These are phyloP conservation scores for Labia minor DNA, from an alignment of 2,888 invertebrate species.

Conservation along the genomic window DNA sequence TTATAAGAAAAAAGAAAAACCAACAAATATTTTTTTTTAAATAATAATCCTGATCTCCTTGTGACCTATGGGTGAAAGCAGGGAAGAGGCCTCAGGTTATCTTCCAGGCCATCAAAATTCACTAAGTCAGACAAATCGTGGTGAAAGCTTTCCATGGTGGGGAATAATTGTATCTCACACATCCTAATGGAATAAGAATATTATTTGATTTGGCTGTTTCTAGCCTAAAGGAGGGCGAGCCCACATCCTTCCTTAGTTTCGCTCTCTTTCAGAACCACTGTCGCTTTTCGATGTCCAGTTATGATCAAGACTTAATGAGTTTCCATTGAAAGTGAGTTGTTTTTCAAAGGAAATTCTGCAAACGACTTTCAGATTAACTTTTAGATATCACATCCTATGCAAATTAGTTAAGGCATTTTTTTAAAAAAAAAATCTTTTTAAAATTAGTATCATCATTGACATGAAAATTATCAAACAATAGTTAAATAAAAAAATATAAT, in stretches of 20 bases:
- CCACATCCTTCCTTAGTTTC: constrained; percentile 4
- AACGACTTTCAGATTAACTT: no score
- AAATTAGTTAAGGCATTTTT: no score
- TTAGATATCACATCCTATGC: no score
- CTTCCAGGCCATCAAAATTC: background rate
- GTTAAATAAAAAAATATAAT: no score
- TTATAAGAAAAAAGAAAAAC: background rate
- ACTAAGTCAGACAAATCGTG: background rate
- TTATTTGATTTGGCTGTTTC: background rate
- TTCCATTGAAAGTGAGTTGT: constrained; percentile 1
- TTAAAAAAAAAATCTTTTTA: no score
- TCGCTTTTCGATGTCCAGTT: background rate
- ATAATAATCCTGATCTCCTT: background rate
- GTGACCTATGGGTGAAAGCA: constrained; percentile 13
- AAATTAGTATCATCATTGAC: no score
- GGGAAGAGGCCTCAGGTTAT: background rate
- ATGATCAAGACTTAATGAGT: background rate
- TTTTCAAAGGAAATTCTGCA: background rate
- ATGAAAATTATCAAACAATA: no score
- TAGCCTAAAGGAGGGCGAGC: constrained; percentile 13
- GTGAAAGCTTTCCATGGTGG: background rate
- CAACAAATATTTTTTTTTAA: background rate
- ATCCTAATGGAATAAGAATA: background rate
- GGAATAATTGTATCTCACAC: background rate
- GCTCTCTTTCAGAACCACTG: background rate